These are phyloP conservation scores for Tiliqua scincoides DNA, from an alignment of 2,113 vertebrate genomes.

Conservation along the genomic window DNA sequence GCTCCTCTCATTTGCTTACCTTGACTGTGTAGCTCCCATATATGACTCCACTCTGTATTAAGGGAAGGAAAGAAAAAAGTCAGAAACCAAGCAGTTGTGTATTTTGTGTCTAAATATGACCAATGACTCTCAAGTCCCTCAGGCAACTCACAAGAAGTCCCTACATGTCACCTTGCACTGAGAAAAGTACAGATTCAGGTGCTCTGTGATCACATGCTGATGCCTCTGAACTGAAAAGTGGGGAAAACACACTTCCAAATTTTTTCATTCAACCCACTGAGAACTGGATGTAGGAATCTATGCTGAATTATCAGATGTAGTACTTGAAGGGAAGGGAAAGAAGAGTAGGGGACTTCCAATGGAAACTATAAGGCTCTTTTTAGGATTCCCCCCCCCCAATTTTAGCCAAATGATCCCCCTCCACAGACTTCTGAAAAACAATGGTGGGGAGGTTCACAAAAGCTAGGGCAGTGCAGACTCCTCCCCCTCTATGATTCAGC, in stretches of 20 bases:
- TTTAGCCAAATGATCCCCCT: neutral
- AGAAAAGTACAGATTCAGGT: neutral
- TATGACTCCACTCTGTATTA: slow-evolving; percentile 78
- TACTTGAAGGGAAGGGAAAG: neutral
- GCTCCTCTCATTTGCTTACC: slow-evolving; percentile 62
- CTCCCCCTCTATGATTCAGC: neutral
- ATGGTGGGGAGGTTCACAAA: neutral
- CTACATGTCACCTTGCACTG: neutral
- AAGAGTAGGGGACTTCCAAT: neutral
- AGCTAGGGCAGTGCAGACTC: neutral
- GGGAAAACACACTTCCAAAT: neutral
- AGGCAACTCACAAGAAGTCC: neutral
- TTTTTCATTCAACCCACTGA: neutral
- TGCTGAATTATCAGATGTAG: neutral
- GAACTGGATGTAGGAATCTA: neutral
- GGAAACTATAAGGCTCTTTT: neutral
- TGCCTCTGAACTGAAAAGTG: neutral
- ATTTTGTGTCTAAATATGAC: neutral
- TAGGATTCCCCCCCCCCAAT: neutral
- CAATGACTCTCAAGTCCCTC: neutral
- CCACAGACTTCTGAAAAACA: neutral
- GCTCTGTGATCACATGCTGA: neutral
- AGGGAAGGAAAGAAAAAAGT: neutral
- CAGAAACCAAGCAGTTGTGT: neutral
- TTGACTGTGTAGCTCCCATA: slow-evolving; percentile 77